Base-by-base conservation (phyloP, 2,888 invertebrate species). In the Meteorus colon region DNA sequence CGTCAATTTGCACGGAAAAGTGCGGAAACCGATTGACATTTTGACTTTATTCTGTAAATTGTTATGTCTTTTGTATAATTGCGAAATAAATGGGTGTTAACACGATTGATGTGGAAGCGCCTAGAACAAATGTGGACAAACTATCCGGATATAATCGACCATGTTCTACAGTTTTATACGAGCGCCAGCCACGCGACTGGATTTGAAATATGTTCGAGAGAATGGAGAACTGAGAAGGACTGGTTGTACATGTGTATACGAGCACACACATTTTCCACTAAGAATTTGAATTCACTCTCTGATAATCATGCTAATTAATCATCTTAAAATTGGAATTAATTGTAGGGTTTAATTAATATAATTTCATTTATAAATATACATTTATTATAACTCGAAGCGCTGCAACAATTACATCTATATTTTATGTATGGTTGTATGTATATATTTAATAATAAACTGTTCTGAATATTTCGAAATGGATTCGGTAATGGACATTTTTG, bases 21-120 rank as follows among this genome's bases (percentile, higher is more conserved):
- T 90, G 81, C 93, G 91, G 84, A 93, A 89, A 83, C 92, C 92
- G 84, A 91, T 91, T 83, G 93, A 91, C 93, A 93, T 93, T 85
- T 87, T 85, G 73, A 41, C 16, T 14, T 16, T 55, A 41, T 19
- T 10, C 16, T 51, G 16, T 16, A 31, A 24, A 37, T 55, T 66
- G n/a, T 27, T 65, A 66, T 10, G 12, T 16, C 51, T 34, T 24
- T 65, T 55, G 5, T 63, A 12, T 41, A 41, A 45, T 62, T 27
- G 29, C 24, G 8, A 24, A 51, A 37, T 62, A 27, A 41, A 41
- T 12, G 0, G 41, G 41, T 12, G 41, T 41, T 41, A 41, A 62
- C 1, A 2, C 10, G 0, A 8, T 4, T 45, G 19, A 45, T 19
- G 3, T 48, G 4, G 48, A 48, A 48, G 16, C n/a, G 48, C n/a